phyloP scores from a whole-genome alignment of 2,797 vertebrate species.

The Hoplostethus atlanticus region DNA sequence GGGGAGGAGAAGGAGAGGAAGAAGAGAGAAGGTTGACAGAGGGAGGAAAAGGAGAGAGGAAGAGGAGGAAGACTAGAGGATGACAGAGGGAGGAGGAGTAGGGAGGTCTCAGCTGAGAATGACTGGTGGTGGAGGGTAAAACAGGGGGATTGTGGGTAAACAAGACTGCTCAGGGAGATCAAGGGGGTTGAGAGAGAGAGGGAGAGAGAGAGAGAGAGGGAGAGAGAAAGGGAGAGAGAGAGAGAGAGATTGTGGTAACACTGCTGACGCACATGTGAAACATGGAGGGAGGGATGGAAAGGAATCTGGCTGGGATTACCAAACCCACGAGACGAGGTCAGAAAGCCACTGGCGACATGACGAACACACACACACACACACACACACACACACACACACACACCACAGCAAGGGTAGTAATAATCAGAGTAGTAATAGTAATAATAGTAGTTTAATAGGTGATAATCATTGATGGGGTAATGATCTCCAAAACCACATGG shows the following conservation, averaged over 20 bases:
- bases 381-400: slow-evolving; percentile 12
- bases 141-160: slow-evolving; percentile 53
- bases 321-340: slow-evolving; percentile 83
- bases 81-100: slow-evolving; percentile 13
- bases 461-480: slow-evolving; percentile 63
- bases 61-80: slow-evolving; percentile 46
- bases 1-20: background rate
- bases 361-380: slow-evolving; percentile 54
- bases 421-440: slow-evolving; percentile 51
- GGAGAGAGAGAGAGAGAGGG: background rate
- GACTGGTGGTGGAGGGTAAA: slow-evolving; percentile 27
- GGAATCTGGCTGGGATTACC: slow-evolving; percentile 77
- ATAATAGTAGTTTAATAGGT: slow-evolving; percentile 71
- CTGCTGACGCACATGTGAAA: slow-evolving; percentile 84
- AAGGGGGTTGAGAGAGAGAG: slow-evolving; percentile 3
- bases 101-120: background rate
- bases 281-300: slow-evolving; percentile 76
- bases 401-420: slow-evolving; percentile 15
- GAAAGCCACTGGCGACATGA: slow-evolving; percentile 82
- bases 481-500: slow-evolving; percentile 46
- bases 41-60: background rate
- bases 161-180: slow-evolving; percentile 4
- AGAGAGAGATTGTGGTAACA: slow-evolving; percentile 75
- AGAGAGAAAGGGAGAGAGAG: slow-evolving; percentile 24
- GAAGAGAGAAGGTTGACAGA: background rate